Base-by-base conservation (phyloP, 2,113 vertebrate genomes). In the Aplodontia rufa region DNA sequence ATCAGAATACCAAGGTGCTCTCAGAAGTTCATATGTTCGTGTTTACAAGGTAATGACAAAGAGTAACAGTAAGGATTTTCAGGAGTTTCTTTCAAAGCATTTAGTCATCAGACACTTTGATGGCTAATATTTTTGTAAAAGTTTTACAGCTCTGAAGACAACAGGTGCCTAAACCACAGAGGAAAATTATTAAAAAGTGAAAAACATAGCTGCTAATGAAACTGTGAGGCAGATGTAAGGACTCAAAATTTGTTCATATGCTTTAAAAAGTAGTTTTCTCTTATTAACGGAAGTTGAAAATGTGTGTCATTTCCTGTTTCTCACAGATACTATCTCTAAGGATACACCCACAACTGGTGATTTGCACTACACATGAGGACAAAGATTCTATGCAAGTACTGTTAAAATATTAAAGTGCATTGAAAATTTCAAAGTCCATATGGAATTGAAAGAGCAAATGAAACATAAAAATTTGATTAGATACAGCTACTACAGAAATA, bases 211-310 rank as follows among this genome's bases (percentile, higher is more conserved):
- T 74, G 14, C 87, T 71, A 32, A 32, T 74, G 47, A 90, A 16
- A 6, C 40, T 7, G 8, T 64, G 5, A 81, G 75, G 32, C 26
- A 60, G 26, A 1, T 62, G 12, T 60, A 60, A 69, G 20, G 3
- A 86, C 37, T 79, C 79, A 40, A 71, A 47, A 51, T 45, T 79
- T 80, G 8, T 76, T 88, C 35, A 71, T 53, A 8, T 1, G 53
- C 58, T 87, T 87, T 24, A 42, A 14, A 93, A 95, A 53, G 37
- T 68, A 72, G 11, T 49, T 92, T 94, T 92, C 30, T 78, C 62
- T 80, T 81, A 68, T 87, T 79, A 80, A 91, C 37, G 2, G 19
- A 87, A 79, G 20, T 84, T 92, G 49, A 87, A 94, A 19, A 22
- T 85, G 26, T 76, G 28, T n/a, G 40, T 90, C 37, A 68, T 82